Evolutionary conservation across 2,113 vertebrate species (phyloP).

Genomic region (Calyptomena viridis): DNA sequence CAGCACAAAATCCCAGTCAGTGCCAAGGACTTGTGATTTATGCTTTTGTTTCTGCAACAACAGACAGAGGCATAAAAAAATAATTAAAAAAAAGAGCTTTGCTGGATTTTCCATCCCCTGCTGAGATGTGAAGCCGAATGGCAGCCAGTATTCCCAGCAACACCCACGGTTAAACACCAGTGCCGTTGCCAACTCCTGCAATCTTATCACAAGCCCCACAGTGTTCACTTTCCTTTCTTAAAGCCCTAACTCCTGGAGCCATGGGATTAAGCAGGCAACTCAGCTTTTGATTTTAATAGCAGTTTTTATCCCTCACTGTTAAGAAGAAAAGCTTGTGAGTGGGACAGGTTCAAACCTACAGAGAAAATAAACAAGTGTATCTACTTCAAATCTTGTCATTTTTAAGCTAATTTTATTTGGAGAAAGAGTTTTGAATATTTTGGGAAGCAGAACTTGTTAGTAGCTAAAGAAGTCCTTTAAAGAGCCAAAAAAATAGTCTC

Average conservation of each 20-base stretch:
- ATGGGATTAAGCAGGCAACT: not conserved
- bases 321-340: not conserved
- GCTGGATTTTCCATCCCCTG: constrained; percentile 39
- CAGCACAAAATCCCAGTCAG: not conserved
- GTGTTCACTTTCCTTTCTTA: not conserved
- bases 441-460: not conserved
- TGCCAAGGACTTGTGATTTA: constrained; percentile 33
- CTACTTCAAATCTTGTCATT: not conserved
- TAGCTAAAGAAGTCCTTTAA: not conserved
- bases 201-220: not conserved
- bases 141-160: constrained; percentile 40
- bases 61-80: not conserved
- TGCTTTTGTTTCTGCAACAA: constrained; percentile 20
- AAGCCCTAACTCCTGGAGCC: not conserved
- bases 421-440: not conserved
- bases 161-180: not conserved
- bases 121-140: not conserved
- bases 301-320: not conserved
- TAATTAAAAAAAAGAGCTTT: not conserved
- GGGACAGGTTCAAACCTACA: not conserved
- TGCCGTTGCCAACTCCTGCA: constrained; percentile 3
- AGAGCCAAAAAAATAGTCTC: not conserved
- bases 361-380: not conserved
- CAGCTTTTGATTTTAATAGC: not conserved
- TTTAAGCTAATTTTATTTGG: not conserved